A percentile compares a stretch with the other conserved stretches of the same genome.
Conservation (phyloP, 2,797 vertebrate species). For the Acomys russatus region DNA sequence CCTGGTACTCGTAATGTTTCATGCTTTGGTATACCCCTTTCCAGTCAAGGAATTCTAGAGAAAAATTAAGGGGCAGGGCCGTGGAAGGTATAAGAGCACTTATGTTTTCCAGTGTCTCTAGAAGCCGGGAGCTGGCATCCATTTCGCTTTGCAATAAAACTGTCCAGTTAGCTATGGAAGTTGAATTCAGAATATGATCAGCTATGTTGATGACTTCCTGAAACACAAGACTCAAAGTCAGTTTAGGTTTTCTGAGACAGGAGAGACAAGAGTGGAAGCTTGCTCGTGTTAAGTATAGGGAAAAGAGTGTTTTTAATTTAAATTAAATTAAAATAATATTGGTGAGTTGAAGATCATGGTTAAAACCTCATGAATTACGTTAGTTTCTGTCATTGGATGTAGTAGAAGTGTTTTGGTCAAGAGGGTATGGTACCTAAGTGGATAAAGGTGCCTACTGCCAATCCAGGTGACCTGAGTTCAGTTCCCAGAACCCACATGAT, state of each 20-base stretch:
- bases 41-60: constrained; percentile 75
- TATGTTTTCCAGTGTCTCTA: constrained; percentile 78
- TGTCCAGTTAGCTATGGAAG: constrained; percentile 76
- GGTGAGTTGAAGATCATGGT: neutral
- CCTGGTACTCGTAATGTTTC: constrained; percentile 62
- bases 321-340: too few species aligned
- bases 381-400: neutral
- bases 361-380: neutral
- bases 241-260: constrained; percentile 44
- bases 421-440: too few species aligned
- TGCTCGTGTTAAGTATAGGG: neutral
- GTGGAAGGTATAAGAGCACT: constrained; percentile 68
- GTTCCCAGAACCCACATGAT: neutral
- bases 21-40: constrained; percentile 25
- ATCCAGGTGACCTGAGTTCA: neutral
- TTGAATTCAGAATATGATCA: constrained; percentile 73
- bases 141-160: constrained; percentile 59
- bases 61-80: constrained; percentile 70
- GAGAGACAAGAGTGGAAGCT: neutral
- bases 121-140: constrained; percentile 59
- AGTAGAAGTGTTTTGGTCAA: neutral
- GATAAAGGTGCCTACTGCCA: neutral
- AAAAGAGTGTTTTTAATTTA: neutral
- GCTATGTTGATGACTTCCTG: constrained; percentile 79
- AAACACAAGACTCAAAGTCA: constrained; percentile 53